Conservation (phyloP, 64 coral and sea anemone genomes). For the Stylophora pistillata region DNA sequence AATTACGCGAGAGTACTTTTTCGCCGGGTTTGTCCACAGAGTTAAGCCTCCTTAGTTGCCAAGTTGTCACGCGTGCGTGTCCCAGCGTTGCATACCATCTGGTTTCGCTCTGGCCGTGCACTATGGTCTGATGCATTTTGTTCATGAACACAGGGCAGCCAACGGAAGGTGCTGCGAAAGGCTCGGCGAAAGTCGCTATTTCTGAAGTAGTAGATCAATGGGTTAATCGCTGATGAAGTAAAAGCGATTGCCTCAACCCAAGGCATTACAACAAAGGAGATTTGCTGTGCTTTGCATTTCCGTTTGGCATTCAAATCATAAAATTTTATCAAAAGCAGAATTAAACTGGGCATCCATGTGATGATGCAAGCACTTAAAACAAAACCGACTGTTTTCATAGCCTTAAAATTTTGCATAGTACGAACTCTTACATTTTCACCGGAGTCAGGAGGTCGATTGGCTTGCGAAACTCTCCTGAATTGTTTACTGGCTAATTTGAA, state of each 20-base stretch:
- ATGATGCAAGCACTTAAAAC: neutral
- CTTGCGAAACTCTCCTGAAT: too few relatives aligned
- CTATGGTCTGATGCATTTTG: too few relatives aligned
- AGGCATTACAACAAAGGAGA: too few relatives aligned
- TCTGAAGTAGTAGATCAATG: neutral
- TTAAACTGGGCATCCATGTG: neutral
- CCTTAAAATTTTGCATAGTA: neutral
- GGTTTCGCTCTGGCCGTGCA: too few relatives aligned
- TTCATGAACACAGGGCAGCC: neutral
- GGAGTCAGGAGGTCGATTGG: too few relatives aligned
- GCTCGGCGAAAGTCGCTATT: neutral
- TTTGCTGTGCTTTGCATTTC: too few relatives aligned
- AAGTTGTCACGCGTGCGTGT: too few relatives aligned
- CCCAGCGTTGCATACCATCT: too few relatives aligned
- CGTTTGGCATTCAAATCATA: neutral
- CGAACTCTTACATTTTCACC: neutral
- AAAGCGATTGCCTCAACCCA: neutral
- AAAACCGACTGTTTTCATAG: neutral
- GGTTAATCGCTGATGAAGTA: slow-evolving; percentile 1
- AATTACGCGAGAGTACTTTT: too few relatives aligned
- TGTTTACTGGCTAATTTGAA: too few relatives aligned
- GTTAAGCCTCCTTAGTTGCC: too few relatives aligned
- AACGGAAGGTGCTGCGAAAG: neutral
- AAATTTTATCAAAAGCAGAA: neutral
- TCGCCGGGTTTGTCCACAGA: too few relatives aligned